A percentile compares a stretch with the other conserved stretches of the same genome.
Conservation (phyloP, 2,113 vertebrate genomes). For the Tichodroma muraria region DNA sequence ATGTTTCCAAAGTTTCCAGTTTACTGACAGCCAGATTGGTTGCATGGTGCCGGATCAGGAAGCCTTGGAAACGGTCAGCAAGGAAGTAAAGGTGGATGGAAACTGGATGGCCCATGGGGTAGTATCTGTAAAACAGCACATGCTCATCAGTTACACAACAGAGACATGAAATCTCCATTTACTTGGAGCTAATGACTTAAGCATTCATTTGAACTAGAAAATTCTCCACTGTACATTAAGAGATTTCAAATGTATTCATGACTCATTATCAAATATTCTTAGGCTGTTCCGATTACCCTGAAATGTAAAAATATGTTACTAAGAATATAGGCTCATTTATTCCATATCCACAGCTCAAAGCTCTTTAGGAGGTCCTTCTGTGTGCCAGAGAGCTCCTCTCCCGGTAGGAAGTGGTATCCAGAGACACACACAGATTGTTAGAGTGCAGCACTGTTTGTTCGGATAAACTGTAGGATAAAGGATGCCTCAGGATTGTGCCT, state of each 20-base stretch:
- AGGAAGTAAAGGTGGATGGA: slow-evolving; percentile 96
- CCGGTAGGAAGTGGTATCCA: not conserved
- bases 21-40: slow-evolving; percentile 95
- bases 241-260: not conserved
- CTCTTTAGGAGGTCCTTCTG: not conserved
- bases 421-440: rapidly evolving
- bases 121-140: slow-evolving; percentile 80
- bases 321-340: not conserved
- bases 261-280: slow-evolving; percentile 3
- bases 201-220: not conserved
- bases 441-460: not conserved
- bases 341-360: not conserved
- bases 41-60: slow-evolving; percentile 89
- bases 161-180: not conserved
- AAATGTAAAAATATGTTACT: not conserved
- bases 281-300: not conserved
- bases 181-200: not conserved
- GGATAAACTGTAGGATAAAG: not conserved
- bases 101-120: slow-evolving; percentile 90
- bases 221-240: not conserved
- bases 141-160: not conserved
- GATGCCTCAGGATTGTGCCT: not conserved
- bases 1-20: slow-evolving; percentile 93
- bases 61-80: slow-evolving; percentile 95
- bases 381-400: not conserved